phyloP scores from a whole-genome alignment of 1,140 invertebrate genomes.

The Branchinecta lindahli region DNA sequence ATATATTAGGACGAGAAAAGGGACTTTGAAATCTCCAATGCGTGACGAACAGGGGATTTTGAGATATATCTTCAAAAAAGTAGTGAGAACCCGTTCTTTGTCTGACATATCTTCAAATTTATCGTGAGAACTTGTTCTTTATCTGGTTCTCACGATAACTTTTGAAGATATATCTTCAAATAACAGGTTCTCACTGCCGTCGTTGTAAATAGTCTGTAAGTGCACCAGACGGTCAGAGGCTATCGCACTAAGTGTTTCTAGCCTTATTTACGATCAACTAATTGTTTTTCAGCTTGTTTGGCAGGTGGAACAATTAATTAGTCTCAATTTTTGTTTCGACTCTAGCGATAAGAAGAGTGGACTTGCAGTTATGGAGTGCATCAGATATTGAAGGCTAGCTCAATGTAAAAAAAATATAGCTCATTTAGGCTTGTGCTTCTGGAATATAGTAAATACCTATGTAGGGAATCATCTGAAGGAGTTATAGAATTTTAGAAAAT shows the following conservation, averaged over 20 bases:
- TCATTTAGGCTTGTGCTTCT: background rate
- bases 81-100: background rate
- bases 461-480: background rate
- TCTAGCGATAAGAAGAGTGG: background rate
- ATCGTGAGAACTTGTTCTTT: background rate
- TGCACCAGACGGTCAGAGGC: background rate
- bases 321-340: background rate
- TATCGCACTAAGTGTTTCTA: background rate
- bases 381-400: conserved; percentile 15
- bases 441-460: background rate
- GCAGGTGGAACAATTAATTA: background rate
- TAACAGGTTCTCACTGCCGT: background rate
- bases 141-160: too few relatives aligned
- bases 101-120: too few relatives aligned
- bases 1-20: background rate
- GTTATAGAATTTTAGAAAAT: background rate
- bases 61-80: too few relatives aligned
- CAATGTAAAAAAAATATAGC: conserved; percentile 21
- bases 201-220: background rate
- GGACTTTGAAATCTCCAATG: background rate
- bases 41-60: too few relatives aligned
- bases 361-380: background rate
- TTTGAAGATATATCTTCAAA: background rate
- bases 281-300: too few relatives aligned
- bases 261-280: background rate